Conservation (phyloP, 2,888 invertebrate genomes). For the Melinopterus prodromus region DNA sequence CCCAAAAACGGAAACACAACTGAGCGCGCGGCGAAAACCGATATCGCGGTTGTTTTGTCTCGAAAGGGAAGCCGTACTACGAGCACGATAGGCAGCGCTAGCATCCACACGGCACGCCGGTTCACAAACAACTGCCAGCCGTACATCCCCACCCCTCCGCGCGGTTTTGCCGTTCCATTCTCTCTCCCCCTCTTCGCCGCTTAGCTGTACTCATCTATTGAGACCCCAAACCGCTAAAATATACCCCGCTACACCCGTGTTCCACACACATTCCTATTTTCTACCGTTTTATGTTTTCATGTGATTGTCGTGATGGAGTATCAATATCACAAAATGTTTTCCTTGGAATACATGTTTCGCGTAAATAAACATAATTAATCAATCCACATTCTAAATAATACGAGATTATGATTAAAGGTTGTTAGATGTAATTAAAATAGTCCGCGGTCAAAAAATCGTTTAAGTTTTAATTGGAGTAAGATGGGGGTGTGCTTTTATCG, state of each 20-base stretch:
- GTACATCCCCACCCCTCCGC: conserved; percentile 42
- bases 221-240: conserved; percentile 57
- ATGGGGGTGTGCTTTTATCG: background rate
- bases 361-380: background rate
- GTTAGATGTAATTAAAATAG: background rate
- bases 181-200: conserved; percentile 28
- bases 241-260: conserved; percentile 48
- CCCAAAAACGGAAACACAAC: conserved; percentile 6
- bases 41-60: background rate
- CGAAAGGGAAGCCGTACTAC: background rate
- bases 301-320: too few relatives aligned
- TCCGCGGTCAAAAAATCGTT: background rate
- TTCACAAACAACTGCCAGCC: conserved; percentile 55
- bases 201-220: conserved; percentile 24
- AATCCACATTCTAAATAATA: too few relatives aligned
- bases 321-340: too few relatives aligned
- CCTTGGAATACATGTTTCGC: too few relatives aligned
- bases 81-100: background rate
- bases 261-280: conserved; percentile 12
- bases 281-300: background rate
- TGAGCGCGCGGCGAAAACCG: background rate
- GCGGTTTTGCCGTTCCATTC: conserved; percentile 30
- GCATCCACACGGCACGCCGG: conserved; percentile 46
- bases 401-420: background rate
- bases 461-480: background rate